Evolutionary conservation across 2,113 vertebrate genomes (phyloP).

Genomic region (Noturus placidus): DNA sequence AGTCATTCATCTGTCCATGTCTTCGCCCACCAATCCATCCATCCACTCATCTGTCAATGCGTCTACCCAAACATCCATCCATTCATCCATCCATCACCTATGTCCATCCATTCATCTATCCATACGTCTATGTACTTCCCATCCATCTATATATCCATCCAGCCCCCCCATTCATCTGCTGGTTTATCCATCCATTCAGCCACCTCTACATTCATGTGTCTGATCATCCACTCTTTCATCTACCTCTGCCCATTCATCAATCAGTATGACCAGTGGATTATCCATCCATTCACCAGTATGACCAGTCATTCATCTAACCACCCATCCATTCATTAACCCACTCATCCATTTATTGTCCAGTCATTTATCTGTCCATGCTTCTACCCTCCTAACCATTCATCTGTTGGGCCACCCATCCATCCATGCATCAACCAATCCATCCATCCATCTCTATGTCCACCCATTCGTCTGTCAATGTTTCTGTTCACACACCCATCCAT

Average conservation of each 20-base stretch:
- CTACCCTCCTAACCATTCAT: no score
- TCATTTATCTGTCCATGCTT: no score
- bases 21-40: no score
- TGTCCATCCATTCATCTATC: no score
- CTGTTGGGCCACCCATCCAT: no score
- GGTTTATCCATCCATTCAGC: no score
- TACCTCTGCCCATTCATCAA: no score
- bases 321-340: neutral
- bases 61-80: neutral
- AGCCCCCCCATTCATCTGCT: no score
- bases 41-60: neutral
- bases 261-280: no score
- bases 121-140: neutral
- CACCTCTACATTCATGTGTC: no score
- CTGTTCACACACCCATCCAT: neutral
- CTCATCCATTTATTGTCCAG: neutral
- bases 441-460: neutral
- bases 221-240: no score
- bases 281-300: no score
- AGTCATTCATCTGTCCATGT: neutral
- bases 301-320: neutral
- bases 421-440: neutral
- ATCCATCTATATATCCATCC: neutral
- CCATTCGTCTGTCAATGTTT: neutral
- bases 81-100: neutral